phyloP scores from a whole-genome alignment of 2,797 vertebrate genomes.

The Distichodus sexfasciatus region DNA sequence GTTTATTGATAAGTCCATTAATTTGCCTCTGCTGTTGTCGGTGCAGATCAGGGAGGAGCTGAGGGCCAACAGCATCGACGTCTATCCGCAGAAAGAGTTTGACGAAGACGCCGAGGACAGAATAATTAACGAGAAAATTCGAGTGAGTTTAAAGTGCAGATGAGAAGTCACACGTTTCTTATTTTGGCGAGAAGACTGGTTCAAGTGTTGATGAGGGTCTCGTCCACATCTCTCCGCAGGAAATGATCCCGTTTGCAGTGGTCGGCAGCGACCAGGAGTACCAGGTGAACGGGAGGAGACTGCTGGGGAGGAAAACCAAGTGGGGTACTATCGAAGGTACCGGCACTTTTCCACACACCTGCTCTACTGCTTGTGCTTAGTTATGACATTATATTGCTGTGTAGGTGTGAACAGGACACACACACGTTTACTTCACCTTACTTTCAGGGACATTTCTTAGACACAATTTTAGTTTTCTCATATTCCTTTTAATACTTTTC shows the following conservation, averaged over 20 bases:
- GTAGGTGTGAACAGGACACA: no score
- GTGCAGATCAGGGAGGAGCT: slow-evolving; percentile 90
- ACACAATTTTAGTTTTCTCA: no score
- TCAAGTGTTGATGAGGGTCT: not conserved
- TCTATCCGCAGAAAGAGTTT: slow-evolving; percentile 96
- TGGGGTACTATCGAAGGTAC: slow-evolving; percentile 99
- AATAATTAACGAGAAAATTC: slow-evolving; percentile 93
- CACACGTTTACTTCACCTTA: no score
- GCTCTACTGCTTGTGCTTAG: no score
- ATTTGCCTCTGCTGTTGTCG: not conserved
- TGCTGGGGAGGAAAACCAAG: slow-evolving; percentile 96
- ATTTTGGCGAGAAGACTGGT: not conserved
- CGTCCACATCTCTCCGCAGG: no score
- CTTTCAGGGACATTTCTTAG: no score
- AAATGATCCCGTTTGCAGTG: slow-evolving; percentile 98
- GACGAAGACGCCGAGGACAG: slow-evolving; percentile 93
- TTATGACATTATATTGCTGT: no score
- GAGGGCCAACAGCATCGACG: slow-evolving; percentile 88
- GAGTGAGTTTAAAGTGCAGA: slow-evolving; percentile 74
- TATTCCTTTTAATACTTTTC: no score
- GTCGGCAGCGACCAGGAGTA: slow-evolving; percentile 98
- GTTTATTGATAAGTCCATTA: not conserved
- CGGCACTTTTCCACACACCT: no score
- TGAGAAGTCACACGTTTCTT: no score
- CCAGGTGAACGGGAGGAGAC: slow-evolving; percentile 93